Conservation (phyloP, 2,113 vertebrate genomes). For the Pimephales promelas region DNA sequence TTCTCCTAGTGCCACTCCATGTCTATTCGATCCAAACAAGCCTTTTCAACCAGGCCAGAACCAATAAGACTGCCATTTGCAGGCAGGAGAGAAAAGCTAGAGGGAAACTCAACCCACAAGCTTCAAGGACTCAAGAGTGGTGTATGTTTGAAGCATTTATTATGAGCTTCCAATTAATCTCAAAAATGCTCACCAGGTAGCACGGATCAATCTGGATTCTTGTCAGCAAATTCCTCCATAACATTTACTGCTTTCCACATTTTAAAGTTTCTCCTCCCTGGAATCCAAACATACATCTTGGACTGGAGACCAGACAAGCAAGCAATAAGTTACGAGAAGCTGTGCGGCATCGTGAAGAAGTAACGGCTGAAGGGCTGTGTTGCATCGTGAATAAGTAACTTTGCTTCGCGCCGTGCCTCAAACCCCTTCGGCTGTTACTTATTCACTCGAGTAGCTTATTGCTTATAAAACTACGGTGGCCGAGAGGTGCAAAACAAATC, state of each 20-base stretch:
- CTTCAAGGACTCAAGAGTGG: constrained; percentile 63
- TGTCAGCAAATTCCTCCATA: constrained; percentile 63
- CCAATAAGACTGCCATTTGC: neutral
- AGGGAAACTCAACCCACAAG: constrained; percentile 38
- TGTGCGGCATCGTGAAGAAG: too few relatives aligned
- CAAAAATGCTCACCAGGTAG: constrained; percentile 65
- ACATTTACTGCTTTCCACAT: constrained; percentile 62
- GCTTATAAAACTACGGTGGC: too few relatives aligned
- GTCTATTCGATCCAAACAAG: neutral
- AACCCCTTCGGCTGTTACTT: too few relatives aligned
- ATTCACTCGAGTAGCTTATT: too few relatives aligned
- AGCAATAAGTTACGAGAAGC: too few relatives aligned
- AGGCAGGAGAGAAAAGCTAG: constrained; percentile 48
- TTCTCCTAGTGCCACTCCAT: constrained; percentile 25
- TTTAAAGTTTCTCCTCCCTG: constrained; percentile 49
- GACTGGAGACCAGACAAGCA: neutral
- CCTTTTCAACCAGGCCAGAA: neutral
- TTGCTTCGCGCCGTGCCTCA: too few relatives aligned
- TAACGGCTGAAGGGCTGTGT: too few relatives aligned
- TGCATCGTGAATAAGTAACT: too few relatives aligned
- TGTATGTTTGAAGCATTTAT: constrained; percentile 59
- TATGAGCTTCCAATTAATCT: constrained; percentile 62
- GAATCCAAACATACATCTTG: constrained; percentile 33
- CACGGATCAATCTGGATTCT: constrained; percentile 63
- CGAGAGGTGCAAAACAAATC: too few relatives aligned